Conservation (phyloP, 2,888 invertebrate species). For the Callyntrura sp. region DNA sequence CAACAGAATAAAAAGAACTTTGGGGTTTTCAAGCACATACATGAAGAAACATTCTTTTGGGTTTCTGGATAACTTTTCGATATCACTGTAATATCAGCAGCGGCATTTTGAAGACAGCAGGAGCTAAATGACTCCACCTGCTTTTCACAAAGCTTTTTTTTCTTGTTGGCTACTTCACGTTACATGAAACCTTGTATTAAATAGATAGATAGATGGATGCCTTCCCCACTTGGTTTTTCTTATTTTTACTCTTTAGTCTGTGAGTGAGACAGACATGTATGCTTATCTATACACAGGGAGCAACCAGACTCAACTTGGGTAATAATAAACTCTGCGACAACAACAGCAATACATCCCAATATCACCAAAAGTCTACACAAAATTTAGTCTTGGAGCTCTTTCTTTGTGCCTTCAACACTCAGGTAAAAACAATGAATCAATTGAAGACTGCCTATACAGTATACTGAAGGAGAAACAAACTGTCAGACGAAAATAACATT, state of each 20-base stretch:
- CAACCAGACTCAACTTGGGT: neutral
- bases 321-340: neutral
- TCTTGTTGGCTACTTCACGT: slow-evolving; percentile 46
- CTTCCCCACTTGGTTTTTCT: neutral
- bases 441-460: neutral
- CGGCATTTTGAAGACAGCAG: slow-evolving; percentile 64
- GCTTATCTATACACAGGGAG: neutral
- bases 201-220: neutral
- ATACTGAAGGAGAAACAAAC: neutral
- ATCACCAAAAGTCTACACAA: slow-evolving; percentile 38
- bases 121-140: slow-evolving; percentile 75
- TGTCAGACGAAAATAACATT: slow-evolving; percentile 1
- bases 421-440: slow-evolving; percentile 4
- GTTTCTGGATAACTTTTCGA: slow-evolving; percentile 57
- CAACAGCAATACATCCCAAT: neutral
- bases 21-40: slow-evolving; percentile 31
- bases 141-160: slow-evolving; percentile 68
- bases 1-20: slow-evolving; percentile 22
- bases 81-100: slow-evolving; percentile 69
- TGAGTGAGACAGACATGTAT: neutral
- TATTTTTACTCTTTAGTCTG: neutral
- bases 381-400: slow-evolving; percentile 8
- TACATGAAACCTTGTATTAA: neutral
- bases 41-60: slow-evolving; percentile 22
- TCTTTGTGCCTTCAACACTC: neutral